These are phyloP conservation scores for Pogonocherus hispidulus DNA, from an alignment of 2,888 invertebrate species.

Conservation along the genomic window DNA sequence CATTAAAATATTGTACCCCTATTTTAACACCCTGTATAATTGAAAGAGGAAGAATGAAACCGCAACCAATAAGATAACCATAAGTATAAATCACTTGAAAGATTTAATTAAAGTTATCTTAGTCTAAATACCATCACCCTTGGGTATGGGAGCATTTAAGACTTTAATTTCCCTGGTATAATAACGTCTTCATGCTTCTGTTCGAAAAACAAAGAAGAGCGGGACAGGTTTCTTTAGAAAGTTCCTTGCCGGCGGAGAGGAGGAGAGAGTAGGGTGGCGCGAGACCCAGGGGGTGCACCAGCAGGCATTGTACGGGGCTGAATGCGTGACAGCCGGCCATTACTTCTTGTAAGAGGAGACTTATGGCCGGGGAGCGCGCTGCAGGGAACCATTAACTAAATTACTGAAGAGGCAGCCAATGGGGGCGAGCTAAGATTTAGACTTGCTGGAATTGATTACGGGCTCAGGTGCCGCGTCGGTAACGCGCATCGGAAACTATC, in stretches of 20 bases:
- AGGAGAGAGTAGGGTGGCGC: slow-evolving; percentile 40
- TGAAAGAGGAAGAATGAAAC: slow-evolving; percentile 12
- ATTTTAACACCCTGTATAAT: not conserved
- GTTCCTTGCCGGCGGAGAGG: slow-evolving; percentile 36
- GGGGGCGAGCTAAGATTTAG: slow-evolving; percentile 66
- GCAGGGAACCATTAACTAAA: slow-evolving; percentile 70
- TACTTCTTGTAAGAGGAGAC: slow-evolving; percentile 69
- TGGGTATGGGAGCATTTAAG: slow-evolving; percentile 7
- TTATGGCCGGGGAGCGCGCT: slow-evolving; percentile 66
- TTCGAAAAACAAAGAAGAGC: slow-evolving; percentile 22
- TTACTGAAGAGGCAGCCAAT: slow-evolving; percentile 68
- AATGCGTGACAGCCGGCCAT: slow-evolving; percentile 70
- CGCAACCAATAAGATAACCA: slow-evolving; percentile 4
- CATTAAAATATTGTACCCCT: too few species aligned
- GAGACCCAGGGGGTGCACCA: slow-evolving; percentile 49
- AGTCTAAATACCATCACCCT: slow-evolving; percentile 16
- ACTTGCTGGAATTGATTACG: slow-evolving; percentile 66
- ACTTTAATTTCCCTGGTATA: slow-evolving; percentile 24
- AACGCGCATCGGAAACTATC: slow-evolving; percentile 52
- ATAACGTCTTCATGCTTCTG: slow-evolving; percentile 29
- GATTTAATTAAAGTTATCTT: slow-evolving; percentile 27
- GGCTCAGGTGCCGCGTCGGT: slow-evolving; percentile 65
- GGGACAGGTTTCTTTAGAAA: slow-evolving; percentile 34
- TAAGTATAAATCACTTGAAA: slow-evolving; percentile 21
- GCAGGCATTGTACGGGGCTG: slow-evolving; percentile 62